These are phyloP conservation scores for Tridacna crocea DNA, from an alignment of 2,888 invertebrate species.

Conservation along the genomic window DNA sequence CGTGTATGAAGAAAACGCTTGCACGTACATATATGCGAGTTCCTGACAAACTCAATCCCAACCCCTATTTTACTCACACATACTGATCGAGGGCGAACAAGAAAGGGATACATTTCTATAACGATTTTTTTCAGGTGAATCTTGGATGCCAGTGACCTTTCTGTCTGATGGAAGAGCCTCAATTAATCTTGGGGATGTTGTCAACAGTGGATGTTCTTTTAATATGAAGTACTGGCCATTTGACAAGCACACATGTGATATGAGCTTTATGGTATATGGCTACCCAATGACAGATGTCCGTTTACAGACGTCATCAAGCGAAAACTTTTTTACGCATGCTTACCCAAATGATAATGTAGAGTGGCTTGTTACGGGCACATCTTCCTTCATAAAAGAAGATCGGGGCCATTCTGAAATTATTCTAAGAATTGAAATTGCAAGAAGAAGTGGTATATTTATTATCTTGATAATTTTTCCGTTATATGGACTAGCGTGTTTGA, in stretches of 20 bases:
- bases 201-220: slow-evolving; percentile 36
- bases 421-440: slow-evolving; percentile 3
- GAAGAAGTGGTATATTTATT: slow-evolving; percentile 13
- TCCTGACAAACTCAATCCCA: no score
- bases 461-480: slow-evolving; percentile 22
- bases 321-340: neutral
- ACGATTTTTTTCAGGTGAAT: neutral
- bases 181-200: slow-evolving; percentile 13
- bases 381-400: neutral
- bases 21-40: no score
- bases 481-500: slow-evolving; percentile 4
- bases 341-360: slow-evolving; percentile 3
- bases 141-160: slow-evolving; percentile 30
- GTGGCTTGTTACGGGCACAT: slow-evolving; percentile 5
- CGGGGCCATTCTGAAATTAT: neutral
- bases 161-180: slow-evolving; percentile 17
- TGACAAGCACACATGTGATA: slow-evolving; percentile 6
- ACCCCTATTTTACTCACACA: no score
- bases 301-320: neutral
- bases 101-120: no score
- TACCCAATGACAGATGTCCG: neutral
- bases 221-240: slow-evolving; percentile 39
- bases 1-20: no score
- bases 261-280: slow-evolving; percentile 10
- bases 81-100: no score